Evolutionary conservation across 1,140 invertebrate species (phyloP).

Genomic region (Cardiocondyla obscurior): DNA sequence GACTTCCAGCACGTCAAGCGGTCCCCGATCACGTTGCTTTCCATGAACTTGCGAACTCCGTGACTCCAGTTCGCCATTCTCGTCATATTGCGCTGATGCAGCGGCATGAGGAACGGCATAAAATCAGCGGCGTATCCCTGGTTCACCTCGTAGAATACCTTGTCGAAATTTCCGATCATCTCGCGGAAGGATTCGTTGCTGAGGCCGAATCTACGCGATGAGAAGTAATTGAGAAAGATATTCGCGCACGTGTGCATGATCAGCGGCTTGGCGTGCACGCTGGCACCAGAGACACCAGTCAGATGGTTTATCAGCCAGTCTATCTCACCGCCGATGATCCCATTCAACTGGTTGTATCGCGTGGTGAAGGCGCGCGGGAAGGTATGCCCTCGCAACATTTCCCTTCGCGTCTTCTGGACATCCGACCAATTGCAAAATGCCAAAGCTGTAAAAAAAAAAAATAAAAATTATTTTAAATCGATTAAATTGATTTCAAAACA

Average conservation of each 20-base stretch:
- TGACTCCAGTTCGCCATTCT: conserved; percentile 88
- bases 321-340: conserved; percentile 86
- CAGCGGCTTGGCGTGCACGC: conserved; percentile 85
- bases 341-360: conserved; percentile 88
- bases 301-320: conserved; percentile 85
- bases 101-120: conserved; percentile 91
- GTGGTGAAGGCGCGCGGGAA: conserved; percentile 90
- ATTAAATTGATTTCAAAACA: neutral
- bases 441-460: conserved; percentile 86
- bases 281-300: conserved; percentile 73
- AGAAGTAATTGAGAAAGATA: conserved; percentile 94
- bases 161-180: conserved; percentile 90
- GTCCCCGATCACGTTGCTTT: conserved; percentile 88
- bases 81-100: conserved; percentile 88
- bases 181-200: conserved; percentile 87
- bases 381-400: conserved; percentile 90
- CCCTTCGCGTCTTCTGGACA: conserved; percentile 90
- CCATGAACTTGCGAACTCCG: conserved; percentile 90
- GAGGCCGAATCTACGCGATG: conserved; percentile 88
- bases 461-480: neutral
- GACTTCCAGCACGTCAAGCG: conserved; percentile 85
- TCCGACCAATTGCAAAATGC: conserved; percentile 94
- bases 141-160: conserved; percentile 95
- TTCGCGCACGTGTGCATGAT: conserved; percentile 90
- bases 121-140: conserved; percentile 95